Evolutionary conservation across 2,888 invertebrate species (phyloP), one percentile per base, ranked within the genome.

Genomic region (Desoria tigrina): DNA sequence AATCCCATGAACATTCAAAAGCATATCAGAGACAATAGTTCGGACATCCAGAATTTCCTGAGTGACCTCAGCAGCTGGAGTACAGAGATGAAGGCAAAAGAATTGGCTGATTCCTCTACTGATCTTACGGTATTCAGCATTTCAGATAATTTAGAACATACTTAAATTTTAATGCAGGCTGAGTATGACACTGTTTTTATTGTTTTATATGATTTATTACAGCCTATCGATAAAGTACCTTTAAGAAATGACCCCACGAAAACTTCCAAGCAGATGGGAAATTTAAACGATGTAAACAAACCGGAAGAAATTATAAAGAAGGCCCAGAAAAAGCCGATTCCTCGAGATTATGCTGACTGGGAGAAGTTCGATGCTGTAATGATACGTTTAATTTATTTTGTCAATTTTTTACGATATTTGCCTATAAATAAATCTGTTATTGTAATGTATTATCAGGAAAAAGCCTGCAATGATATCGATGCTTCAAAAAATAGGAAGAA

Each of bases 291-390:
- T 2, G 28, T 62, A 49, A 32, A 49, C n/a, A 65, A 69, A 26
- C 72, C 73, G 51, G 79, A 79, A 64, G 69, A 76, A 37, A 83
- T 84, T 73, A 81, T 32, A 1, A 55, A 49, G 3, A 58, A 65
- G 37, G 58, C 55, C 1, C 58, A 63, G 42, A 57, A n/a, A 14
- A 51, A 23, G 16, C 27, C 28, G n/a, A 11, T 82, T 63, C 81
- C 85, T 0, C 84, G 82, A 61, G 89, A 90, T 80, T 90, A 90
- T 80, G 76, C 82, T 37, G 83, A 87, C 55, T 91, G 90, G 90
- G 89, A 90, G 39, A 87, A 87, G 77, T 90, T 88, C 84, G 89
- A 91, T 84, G 88, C 84, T 78, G 89, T 89, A 80, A 82, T 14
- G 4, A 9, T n/a, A n/a, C n/a, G n/a, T n/a, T n/a, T 16, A 45